These are phyloP conservation scores for Apamea crenata DNA, from an alignment of 2,888 invertebrate species.

Conservation along the genomic window DNA sequence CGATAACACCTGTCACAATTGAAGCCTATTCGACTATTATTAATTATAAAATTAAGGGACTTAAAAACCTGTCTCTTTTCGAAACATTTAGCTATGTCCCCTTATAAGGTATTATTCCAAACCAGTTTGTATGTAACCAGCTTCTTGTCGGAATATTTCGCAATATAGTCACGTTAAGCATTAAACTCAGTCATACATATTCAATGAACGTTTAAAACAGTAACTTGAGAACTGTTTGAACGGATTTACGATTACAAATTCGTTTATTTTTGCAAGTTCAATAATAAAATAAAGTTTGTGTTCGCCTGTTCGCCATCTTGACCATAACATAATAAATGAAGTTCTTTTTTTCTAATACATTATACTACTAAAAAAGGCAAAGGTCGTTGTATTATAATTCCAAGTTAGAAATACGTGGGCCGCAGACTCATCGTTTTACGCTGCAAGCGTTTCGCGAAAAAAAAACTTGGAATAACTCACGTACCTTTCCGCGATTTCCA, in stretches of 20 bases:
- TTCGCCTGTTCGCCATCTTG: slow-evolving; percentile 6
- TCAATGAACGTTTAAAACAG: slow-evolving; percentile 63
- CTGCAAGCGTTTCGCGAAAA: slow-evolving; percentile 34
- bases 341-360: slow-evolving; percentile 18
- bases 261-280: slow-evolving; percentile 33
- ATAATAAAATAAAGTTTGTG: slow-evolving; percentile 1
- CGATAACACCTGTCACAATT: slow-evolving; percentile 36
- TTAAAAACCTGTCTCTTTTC: slow-evolving; percentile 46
- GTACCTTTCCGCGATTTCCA: slow-evolving; percentile 91
- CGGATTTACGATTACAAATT: slow-evolving; percentile 42
- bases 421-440: slow-evolving; percentile 44
- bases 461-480: slow-evolving; percentile 61
- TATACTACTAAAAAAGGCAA: slow-evolving; percentile 37
- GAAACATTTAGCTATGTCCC: slow-evolving; percentile 29
- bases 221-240: slow-evolving; percentile 58
- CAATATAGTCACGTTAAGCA: slow-evolving; percentile 66
- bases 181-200: slow-evolving; percentile 65
- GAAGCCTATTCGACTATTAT: slow-evolving; percentile 16
- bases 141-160: slow-evolving; percentile 64
- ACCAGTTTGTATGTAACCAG: slow-evolving; percentile 59
- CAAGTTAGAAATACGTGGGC: slow-evolving; percentile 59
- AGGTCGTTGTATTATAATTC: slow-evolving; percentile 48
- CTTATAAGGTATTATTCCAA: slow-evolving; percentile 57
- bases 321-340: slow-evolving; percentile 17
- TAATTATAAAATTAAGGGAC: slow-evolving; percentile 23